Evolutionary conservation across 2,113 vertebrate species (phyloP), one percentile per base, ranked within the genome.

Genomic region (Plecotus auritus): DNA sequence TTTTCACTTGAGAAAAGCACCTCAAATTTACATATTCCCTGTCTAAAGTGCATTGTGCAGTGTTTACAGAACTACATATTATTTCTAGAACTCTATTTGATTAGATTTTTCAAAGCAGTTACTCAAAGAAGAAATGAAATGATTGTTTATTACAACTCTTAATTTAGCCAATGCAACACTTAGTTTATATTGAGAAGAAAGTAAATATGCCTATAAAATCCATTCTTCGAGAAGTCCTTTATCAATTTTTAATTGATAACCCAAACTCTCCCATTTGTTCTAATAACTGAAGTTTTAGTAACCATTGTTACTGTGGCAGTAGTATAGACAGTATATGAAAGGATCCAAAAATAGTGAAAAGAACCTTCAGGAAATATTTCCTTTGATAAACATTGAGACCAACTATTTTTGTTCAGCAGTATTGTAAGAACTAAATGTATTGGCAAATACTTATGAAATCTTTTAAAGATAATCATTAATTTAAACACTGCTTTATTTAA

Each of bases 1-100:
- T 92, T 87, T 90, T 64, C 37, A 76, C 49, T 93, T 88, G 78
- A 96, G 45, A 82, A 91, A 51, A 88, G 42, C 35, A 81, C n/a
- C 56, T 94, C 77, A 85, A 92, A 88, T 93, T 90, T 73, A 40
- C 7, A 5, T 67, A n/a, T 80, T 74, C 7, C 32, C 9, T 22
- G 2, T 77, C 47, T 88, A 61, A 73, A 89, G 67, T 4, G 1
- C 16, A 47, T 80, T 74, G 37, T 74, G 2, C 56, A 28, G 12
- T 73, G 14, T 85, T 90, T 77, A 17, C 26, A 76, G 32, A 88
- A 70, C 17, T 87, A 26, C 14, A 10, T 42, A 32, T 81, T 84
- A 74, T 74, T 81, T 56, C 56, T 69, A 83, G 87, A 94, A 70
- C 61, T 91, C 16, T 14, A 47, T 74, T 45, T 85, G 93, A 70